These are phyloP conservation scores for Alca torda DNA, from an alignment of 2,797 vertebrate genomes.

Conservation along the genomic window DNA sequence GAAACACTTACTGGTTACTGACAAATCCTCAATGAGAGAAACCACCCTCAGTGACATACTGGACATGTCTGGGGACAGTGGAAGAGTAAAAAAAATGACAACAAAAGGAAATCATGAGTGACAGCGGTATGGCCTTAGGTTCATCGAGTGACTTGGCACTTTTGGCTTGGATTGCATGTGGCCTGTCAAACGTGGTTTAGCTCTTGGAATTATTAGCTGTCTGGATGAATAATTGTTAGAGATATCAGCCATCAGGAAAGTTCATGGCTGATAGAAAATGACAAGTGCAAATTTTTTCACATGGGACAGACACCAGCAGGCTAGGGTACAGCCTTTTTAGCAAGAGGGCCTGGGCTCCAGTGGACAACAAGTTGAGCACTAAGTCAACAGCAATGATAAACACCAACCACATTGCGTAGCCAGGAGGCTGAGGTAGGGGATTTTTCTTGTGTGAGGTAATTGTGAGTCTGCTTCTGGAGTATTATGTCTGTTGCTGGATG, in stretches of 20 bases:
- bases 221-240: neutral
- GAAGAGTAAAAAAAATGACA: neutral
- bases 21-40: neutral
- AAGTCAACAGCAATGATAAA: neutral
- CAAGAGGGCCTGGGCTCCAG: neutral
- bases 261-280: neutral
- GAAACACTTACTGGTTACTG: neutral
- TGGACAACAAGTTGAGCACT: neutral
- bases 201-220: neutral
- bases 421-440: neutral
- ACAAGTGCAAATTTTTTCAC: neutral
- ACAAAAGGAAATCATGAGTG: neutral
- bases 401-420: accelerated
- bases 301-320: neutral
- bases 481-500: neutral
- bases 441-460: neutral
- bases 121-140: neutral
- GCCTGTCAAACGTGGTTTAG: neutral
- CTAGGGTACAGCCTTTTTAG: neutral
- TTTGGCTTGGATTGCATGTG: neutral
- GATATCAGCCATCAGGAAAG: neutral
- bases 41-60: neutral
- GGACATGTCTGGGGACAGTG: neutral
- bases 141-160: neutral
- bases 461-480: neutral